These are phyloP conservation scores for Saxicola maurus DNA, from an alignment of 2,797 vertebrate species.

Conservation along the genomic window DNA sequence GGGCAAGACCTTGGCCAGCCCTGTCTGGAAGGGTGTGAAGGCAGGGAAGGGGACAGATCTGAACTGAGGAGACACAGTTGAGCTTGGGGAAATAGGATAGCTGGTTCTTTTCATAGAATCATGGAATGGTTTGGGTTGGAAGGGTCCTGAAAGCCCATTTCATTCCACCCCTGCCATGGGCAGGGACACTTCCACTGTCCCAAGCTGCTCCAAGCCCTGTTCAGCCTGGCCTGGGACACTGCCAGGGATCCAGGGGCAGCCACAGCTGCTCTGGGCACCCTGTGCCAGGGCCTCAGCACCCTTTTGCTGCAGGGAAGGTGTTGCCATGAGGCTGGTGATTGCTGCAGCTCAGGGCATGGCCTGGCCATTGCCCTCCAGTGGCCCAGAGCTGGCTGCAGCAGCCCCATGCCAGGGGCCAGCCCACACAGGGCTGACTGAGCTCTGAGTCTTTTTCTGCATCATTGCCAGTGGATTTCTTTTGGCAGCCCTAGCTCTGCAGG, in stretches of 20 bases:
- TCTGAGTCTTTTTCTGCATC: not conserved
- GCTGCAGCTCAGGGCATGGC: not conserved
- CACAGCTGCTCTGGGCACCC: not conserved
- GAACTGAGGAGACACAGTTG: not conserved
- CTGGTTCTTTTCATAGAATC: not conserved
- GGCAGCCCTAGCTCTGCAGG: rapidly evolving
- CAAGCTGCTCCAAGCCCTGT: rapidly evolving
- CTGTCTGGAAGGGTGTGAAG: not conserved
- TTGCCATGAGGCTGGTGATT: not conserved
- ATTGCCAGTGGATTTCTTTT: not conserved
- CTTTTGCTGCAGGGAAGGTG: not conserved
- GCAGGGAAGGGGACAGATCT: not conserved
- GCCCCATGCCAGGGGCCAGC: not conserved
- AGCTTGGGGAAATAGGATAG: not conserved
- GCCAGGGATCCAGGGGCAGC: not conserved
- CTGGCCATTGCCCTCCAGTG: not conserved
- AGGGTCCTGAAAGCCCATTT: not conserved
- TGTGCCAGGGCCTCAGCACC: not conserved
- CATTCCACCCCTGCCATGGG: rapidly evolving
- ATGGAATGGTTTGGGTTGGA: not conserved
- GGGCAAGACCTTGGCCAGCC: not conserved
- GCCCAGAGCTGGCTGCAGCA: not conserved
- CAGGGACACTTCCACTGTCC: not conserved
- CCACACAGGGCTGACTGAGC: not conserved
- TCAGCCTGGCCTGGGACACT: not conserved